Conservation (phyloP, 2,888 invertebrate genomes). For the Epistrophella euchroma region DNA sequence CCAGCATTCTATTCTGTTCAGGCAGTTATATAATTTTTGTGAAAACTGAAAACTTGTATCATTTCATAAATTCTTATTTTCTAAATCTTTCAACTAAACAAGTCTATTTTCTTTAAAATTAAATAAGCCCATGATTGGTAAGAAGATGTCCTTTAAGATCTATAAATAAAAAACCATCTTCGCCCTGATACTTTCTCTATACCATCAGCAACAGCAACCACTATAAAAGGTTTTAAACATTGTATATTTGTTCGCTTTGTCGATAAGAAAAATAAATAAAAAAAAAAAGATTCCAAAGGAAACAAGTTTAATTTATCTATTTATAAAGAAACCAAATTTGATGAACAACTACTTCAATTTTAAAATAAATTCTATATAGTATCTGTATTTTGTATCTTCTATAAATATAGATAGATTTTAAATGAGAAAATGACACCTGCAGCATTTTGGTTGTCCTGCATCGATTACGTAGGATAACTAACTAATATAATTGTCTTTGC, state of each 20-base stretch:
- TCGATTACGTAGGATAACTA: constrained; percentile 45
- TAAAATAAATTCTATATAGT: constrained; percentile 8
- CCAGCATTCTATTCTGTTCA: too few relatives aligned
- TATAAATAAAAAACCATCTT: constrained; percentile 8
- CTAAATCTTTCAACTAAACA: too few relatives aligned
- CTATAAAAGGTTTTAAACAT: neutral
- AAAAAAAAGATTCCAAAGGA: neutral
- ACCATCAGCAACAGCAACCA: neutral
- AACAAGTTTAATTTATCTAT: constrained; percentile 23
- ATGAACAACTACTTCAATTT: constrained; percentile 28
- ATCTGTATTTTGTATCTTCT: neutral
- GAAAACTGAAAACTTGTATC: too few relatives aligned
- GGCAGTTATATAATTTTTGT: too few relatives aligned
- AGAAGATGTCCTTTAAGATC: neutral
- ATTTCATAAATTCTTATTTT: too few relatives aligned
- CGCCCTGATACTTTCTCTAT: neutral
- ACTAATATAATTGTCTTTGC: constrained; percentile 44
- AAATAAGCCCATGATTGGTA: too few relatives aligned
- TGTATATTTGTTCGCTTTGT: neutral
- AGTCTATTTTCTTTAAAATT: too few relatives aligned
- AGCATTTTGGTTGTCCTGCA: constrained; percentile 44
- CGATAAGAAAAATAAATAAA: neutral
- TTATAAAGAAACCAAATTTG: constrained; percentile 4
- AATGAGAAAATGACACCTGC: constrained; percentile 44
- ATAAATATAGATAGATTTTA: constrained; percentile 15